Evolutionary conservation across 2,797 vertebrate species (phyloP), one percentile per base, ranked within the genome.

Genomic region (Anolis apletophallus): DNA sequence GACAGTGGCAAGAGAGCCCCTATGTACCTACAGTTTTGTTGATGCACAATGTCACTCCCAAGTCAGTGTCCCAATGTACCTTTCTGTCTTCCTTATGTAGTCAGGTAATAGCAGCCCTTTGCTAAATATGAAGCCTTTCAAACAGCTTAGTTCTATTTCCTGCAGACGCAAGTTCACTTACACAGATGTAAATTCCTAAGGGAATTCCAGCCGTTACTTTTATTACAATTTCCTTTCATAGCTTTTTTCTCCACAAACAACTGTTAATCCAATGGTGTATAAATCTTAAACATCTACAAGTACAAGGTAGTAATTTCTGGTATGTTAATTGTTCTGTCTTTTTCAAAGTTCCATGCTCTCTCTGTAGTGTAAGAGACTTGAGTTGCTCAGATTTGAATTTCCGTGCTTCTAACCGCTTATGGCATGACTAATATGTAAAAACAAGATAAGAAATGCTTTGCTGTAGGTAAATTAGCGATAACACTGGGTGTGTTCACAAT

Each of bases 291-390:
- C 26, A 78, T 32, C 32, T 76, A 29, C 64, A 7, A 0, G 78
- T 85, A 72, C 69, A 81, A 92, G 84, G 17, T 26, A 54, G 78
- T 80, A 71, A 72, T 16, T 40, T 59, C 59, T 81, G 79, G 80
- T 90, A 91, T 93, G 90, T 91, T 93, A 64, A 91, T 88, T 85
- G 80, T 85, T 85, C 87, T 82, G 91, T 84, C 88, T 61, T 92
- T n/a, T 86, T 92, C 85, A 91, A 86, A 91, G 71, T 89, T 89
- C 80, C 81, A 29, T 77, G 77, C 50, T 81, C 75, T 75, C 23
- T 85, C 64, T 73, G 32, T 67, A 69, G 7, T 61, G 84, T 84
- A 81, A 71, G 11, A n/a, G 82, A 72, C 0, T 12, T 16, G 50
- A 8, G 8, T 83, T 87, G 80, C 72, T 46, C 85, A 81, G 83